A percentile compares a stretch with the other conserved stretches of the same genome.
Conservation (phyloP, 1,140 invertebrate genomes). For the Spodoptera frugiperda region DNA sequence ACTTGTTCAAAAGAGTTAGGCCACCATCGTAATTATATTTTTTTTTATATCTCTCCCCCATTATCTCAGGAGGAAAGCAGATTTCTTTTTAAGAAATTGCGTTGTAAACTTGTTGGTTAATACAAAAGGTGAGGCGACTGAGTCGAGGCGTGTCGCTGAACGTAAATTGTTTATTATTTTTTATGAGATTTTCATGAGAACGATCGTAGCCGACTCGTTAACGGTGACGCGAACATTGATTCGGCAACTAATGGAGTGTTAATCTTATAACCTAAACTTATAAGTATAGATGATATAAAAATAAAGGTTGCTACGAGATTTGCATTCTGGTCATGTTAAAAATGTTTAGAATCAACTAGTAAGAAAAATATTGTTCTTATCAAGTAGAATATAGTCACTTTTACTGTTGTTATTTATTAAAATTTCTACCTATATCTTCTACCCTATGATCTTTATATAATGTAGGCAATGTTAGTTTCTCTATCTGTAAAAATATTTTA, state of each 20-base stretch:
- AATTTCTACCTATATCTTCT: too few species aligned
- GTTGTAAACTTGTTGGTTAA: conserved; percentile 72
- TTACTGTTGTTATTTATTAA: too few species aligned
- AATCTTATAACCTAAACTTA: neutral
- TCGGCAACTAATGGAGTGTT: neutral
- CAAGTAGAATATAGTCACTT: too few species aligned
- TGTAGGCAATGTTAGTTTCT: too few species aligned
- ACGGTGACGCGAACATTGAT: conserved; percentile 25
- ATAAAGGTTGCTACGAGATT: too few species aligned
- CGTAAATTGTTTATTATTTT: conserved; percentile 86
- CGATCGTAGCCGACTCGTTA: conserved; percentile 61
- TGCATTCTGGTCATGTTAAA: too few species aligned
- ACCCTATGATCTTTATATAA: too few species aligned
- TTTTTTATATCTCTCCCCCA: conserved; percentile 27
- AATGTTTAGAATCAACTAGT: too few species aligned
- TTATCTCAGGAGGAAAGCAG: conserved; percentile 15
- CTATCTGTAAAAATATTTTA: too few species aligned
- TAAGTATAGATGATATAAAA: too few species aligned
- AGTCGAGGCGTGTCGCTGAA: conserved; percentile 79
- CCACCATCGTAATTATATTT: conserved; percentile 7
- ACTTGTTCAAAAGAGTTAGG: neutral
- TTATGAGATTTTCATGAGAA: conserved; percentile 80
- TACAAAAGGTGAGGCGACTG: conserved; percentile 69
- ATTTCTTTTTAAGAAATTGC: conserved; percentile 37
- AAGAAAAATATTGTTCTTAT: too few species aligned